Base-by-base conservation (phyloP, 2,797 vertebrate species). In the Cryptoblepharus egeriae region DNA sequence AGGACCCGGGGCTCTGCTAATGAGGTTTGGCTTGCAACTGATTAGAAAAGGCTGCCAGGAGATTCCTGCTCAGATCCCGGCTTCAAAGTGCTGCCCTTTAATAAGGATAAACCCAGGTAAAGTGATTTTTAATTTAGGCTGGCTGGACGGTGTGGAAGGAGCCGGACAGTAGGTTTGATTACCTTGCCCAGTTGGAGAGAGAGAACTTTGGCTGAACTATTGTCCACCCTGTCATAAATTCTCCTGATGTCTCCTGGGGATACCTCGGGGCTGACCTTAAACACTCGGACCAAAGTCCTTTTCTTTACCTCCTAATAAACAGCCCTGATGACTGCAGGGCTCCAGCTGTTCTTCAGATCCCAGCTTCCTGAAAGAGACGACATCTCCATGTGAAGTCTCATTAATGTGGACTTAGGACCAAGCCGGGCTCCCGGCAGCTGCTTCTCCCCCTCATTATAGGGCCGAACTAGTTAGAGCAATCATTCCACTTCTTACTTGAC, bases 261-360 rank as follows among this genome's bases (percentile, higher is more conserved):
- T 86, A 92, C 88, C 87, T 92, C 84, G 87, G 89, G 85, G 89
- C 83, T 93, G 91, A 92, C 90, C 90, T 90, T 79, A 1, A 74
- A 74, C 4, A 57, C 85, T 83, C 70, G 80, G 88, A 93, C 81
- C 87, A 87, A 80, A 92, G 88, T 81, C 83, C 86, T 87, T 82
- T 90, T 90, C 90, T 93, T 92, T 93, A 88, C 93, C 87, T 89
- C 87, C 85, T 92, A 92, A 90, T 91, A 92, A 93, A 89, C 86
- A 89, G 87, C 84, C 81, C 35, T 61, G 16, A 81, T 30, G 37
- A 67, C 57, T 77, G 87, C 87, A 84, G 88, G 87, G 71, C 69
- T 85, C 90, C 90, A 90, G 93, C 90, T 87, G 92, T 78, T 88
- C 74, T 39, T 75, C 71, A 26, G 1, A 75, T 79, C 83, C 75